Conservation (phyloP, 2,888 invertebrate genomes). For the Ceraclea dissimilis region DNA sequence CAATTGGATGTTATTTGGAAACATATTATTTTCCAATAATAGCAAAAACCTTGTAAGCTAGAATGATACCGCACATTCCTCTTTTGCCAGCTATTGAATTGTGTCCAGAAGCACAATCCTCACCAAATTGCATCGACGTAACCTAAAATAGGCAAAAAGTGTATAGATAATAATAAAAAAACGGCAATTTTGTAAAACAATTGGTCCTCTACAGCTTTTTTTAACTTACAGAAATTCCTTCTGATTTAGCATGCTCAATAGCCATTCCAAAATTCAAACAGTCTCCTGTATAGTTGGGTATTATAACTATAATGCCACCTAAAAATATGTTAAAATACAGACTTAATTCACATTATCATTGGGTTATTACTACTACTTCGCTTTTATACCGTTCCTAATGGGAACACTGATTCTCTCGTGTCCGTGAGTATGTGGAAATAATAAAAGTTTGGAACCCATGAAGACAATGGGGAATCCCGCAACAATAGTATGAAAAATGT, state of each 20-base stretch:
- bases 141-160: constrained; percentile 32
- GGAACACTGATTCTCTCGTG: too few relatives aligned
- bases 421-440: too few relatives aligned
- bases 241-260: constrained; percentile 60
- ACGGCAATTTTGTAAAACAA: too few relatives aligned
- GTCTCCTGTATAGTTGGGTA: constrained; percentile 73
- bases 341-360: too few relatives aligned
- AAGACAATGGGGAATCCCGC: too few relatives aligned
- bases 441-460: too few relatives aligned
- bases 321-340: constrained; percentile 15
- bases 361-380: too few relatives aligned
- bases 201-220: too few relatives aligned
- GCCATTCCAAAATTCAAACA: constrained; percentile 77
- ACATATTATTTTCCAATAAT: too few relatives aligned
- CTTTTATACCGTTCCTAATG: too few relatives aligned
- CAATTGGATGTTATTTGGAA: too few relatives aligned
- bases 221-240: constrained; percentile 46
- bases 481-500: too few relatives aligned
- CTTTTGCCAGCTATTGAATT: constrained; percentile 51
- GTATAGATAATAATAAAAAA: neutral
- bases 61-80: constrained; percentile 57
- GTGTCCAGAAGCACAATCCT: constrained; percentile 56
- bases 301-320: constrained; percentile 64
- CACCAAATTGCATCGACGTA: constrained; percentile 56
- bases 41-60: constrained; percentile 45